Evolutionary conservation across 1,140 invertebrate species (phyloP).

Genomic region (Megalonaias nervosa): DNA sequence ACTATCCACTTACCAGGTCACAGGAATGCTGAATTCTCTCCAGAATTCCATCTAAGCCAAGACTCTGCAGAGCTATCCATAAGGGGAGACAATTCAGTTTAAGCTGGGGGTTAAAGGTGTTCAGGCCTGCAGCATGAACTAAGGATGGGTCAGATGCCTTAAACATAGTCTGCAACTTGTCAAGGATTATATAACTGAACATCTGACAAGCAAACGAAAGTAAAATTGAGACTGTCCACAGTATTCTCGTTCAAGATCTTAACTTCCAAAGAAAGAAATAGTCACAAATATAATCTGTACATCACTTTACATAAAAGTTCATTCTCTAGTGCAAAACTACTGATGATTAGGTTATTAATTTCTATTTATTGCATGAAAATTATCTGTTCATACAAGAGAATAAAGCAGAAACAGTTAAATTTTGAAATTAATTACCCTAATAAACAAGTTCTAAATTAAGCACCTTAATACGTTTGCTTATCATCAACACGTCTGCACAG

Average conservation of each 20-base stretch:
- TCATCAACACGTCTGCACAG: too few species aligned
- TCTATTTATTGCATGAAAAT: too few species aligned
- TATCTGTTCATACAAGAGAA: too few species aligned
- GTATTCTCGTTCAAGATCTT: neutral
- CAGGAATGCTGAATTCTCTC: conserved; percentile 83
- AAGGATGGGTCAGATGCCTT: conserved; percentile 68
- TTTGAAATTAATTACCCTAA: too few species aligned
- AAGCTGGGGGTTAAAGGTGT: conserved; percentile 70
- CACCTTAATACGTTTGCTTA: too few species aligned
- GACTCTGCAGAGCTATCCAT: conserved; percentile 84
- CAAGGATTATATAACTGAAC: conserved; percentile 19
- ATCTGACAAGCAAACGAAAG: neutral
- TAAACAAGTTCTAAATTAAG: too few species aligned
- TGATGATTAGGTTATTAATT: too few species aligned
- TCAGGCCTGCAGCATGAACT: conserved; percentile 81
- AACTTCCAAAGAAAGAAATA: neutral
- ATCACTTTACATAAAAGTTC: neutral
- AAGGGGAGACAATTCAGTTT: conserved; percentile 85
- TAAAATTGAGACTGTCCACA: neutral
- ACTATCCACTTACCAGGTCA: conserved; percentile 73
- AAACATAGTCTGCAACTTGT: conserved; percentile 71
- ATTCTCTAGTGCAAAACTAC: neutral
- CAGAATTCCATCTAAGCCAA: conserved; percentile 84
- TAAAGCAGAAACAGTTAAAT: too few species aligned
- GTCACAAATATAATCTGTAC: neutral